phyloP scores from a whole-genome alignment of 2,888 invertebrate species.

The Nephrotoma flavescens region DNA sequence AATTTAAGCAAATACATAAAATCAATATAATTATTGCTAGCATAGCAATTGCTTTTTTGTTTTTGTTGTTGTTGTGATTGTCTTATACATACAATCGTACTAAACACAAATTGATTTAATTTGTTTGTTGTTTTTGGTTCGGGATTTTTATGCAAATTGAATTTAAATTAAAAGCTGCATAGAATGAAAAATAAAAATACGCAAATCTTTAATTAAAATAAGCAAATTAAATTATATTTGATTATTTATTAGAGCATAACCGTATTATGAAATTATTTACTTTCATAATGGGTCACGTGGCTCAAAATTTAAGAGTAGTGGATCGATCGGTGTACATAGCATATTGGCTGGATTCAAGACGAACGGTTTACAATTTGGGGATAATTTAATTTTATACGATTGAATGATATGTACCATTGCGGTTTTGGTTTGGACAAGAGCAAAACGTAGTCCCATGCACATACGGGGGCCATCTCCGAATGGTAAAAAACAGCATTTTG shows the following conservation, averaged over 20 bases:
- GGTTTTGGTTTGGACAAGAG: slow-evolving; percentile 16
- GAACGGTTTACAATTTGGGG: slow-evolving; percentile 17
- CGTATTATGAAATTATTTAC: background rate
- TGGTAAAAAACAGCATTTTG: slow-evolving; percentile 19
- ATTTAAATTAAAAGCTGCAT: background rate
- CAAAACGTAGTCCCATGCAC: slow-evolving; percentile 18
- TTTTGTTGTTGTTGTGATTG: background rate
- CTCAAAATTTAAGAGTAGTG: slow-evolving; percentile 5
- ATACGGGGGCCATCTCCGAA: slow-evolving; percentile 24
- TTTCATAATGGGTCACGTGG: background rate
- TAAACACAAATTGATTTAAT: background rate
- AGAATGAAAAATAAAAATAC: background rate
- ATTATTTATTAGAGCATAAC: background rate
- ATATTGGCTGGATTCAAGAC: slow-evolving; percentile 16
- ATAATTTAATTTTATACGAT: slow-evolving; percentile 15
- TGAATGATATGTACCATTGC: slow-evolving; percentile 14
- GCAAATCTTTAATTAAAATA: background rate
- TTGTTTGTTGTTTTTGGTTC: background rate
- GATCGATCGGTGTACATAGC: slow-evolving; percentile 5
- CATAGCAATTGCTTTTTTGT: background rate
- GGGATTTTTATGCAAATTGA: background rate
- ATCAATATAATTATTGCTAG: background rate
- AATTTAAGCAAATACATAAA: background rate
- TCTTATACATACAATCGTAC: background rate
- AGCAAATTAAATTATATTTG: background rate